phyloP scores from a whole-genome alignment of 2,888 invertebrate genomes.

The Thereva nobilitata region DNA sequence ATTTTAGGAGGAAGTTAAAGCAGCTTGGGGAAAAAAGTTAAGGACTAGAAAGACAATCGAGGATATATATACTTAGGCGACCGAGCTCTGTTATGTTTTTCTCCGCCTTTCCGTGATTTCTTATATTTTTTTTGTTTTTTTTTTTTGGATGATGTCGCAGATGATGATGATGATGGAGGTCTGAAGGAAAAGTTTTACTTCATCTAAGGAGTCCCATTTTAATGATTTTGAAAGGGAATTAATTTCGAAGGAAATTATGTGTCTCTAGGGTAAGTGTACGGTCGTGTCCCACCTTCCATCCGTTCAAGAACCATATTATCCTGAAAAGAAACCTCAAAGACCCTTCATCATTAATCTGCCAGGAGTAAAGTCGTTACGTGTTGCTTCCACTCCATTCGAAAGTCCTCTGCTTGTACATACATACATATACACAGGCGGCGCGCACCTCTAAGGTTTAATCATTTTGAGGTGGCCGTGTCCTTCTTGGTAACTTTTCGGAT shows the following conservation, averaged over 20 bases:
- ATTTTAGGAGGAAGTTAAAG: background rate
- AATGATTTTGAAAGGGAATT: slow-evolving; percentile 26
- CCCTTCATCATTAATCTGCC: slow-evolving; percentile 18
- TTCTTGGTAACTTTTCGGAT: too few relatives aligned
- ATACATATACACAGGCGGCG: too few relatives aligned
- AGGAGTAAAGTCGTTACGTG: slow-evolving; percentile 14
- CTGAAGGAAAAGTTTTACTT: background rate
- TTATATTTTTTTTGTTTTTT: too few relatives aligned
- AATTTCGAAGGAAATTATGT: slow-evolving; percentile 30
- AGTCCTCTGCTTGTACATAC: slow-evolving; percentile 1
- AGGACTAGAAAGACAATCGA: slow-evolving; percentile 1
- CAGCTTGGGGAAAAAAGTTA: slow-evolving; percentile 10
- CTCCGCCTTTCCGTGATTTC: too few relatives aligned
- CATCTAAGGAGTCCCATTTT: slow-evolving; percentile 11
- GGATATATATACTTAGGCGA: background rate
- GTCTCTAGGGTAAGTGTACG: slow-evolving; percentile 10
- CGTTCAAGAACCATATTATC: too few relatives aligned
- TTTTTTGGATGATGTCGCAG: too few relatives aligned
- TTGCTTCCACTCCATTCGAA: slow-evolving; percentile 4
- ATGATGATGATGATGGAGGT: too few relatives aligned
- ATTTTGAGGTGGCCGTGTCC: too few relatives aligned
- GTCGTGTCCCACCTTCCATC: background rate
- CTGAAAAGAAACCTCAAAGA: slow-evolving; percentile 2
- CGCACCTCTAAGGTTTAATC: too few relatives aligned
- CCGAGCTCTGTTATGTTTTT: too few relatives aligned